phyloP scores from a whole-genome alignment of 2,797 vertebrate species.

The Jordanella pulchra region DNA sequence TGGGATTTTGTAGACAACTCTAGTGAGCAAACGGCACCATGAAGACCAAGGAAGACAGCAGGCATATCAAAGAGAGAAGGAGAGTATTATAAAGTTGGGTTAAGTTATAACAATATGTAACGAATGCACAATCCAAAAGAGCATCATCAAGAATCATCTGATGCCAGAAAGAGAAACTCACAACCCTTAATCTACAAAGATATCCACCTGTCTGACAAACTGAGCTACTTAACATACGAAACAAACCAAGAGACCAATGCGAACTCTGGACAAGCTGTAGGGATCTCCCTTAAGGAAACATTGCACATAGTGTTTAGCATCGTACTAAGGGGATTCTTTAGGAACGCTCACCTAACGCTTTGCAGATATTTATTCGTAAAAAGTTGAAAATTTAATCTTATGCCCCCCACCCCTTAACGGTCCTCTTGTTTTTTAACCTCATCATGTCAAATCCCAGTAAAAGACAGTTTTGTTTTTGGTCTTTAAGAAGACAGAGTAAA shows the following conservation, averaged over 20 bases:
- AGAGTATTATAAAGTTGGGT: neutral
- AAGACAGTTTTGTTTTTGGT: neutral
- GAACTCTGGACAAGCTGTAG: neutral
- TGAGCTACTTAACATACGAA: no score
- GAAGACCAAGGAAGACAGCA: no score
- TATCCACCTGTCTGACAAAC: no score
- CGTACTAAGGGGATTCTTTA: no score
- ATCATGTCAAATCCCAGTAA: conserved; percentile 2
- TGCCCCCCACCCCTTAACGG: neutral
- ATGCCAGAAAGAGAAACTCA: no score
- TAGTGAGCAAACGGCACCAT: neutral
- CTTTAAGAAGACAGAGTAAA: neutral
- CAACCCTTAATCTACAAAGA: no score
- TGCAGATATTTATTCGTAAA: neutral
- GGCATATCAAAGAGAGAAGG: no score
- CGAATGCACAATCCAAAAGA: no score
- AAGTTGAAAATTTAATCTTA: neutral
- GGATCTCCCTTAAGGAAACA: no score
- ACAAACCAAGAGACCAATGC: no score
- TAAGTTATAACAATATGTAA: neutral
- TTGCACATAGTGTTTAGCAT: no score
- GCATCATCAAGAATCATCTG: no score
- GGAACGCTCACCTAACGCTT: neutral
- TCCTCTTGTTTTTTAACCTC: neutral
- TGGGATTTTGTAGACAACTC: neutral